phyloP scores from a whole-genome alignment of 2,113 vertebrate species.

The Peromyscus maniculatus region DNA sequence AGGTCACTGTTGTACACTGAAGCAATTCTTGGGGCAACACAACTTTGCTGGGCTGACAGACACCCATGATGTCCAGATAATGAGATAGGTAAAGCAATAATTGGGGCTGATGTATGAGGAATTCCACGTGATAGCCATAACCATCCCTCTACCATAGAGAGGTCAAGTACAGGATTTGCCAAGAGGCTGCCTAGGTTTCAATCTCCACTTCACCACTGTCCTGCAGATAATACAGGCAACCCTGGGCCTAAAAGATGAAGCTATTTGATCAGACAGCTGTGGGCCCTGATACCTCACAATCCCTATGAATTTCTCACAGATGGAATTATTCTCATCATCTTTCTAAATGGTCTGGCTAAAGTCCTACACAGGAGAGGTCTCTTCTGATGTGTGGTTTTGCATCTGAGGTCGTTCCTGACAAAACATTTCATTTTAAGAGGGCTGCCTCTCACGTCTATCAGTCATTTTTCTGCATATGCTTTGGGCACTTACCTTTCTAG shows the following conservation, averaged over 20 bases:
- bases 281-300: not conserved
- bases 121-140: not conserved
- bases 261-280: not conserved
- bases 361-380: constrained; percentile 42
- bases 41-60: not conserved
- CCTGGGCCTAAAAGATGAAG: not conserved
- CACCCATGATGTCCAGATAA: not conserved
- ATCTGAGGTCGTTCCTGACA: constrained; percentile 54
- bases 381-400: constrained; percentile 8
- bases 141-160: not conserved
- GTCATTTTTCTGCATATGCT: constrained; percentile 56
- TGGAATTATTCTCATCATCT: constrained; percentile 62
- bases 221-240: not conserved
- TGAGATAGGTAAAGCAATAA: not conserved
- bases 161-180: not conserved
- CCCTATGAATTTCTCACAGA: not conserved
- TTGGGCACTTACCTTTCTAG: constrained; percentile 63
- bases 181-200: not conserved
- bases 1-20: not conserved
- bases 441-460: constrained; percentile 63
- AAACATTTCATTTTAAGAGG: constrained; percentile 65
- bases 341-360: constrained; percentile 11
- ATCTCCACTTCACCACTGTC: not conserved
- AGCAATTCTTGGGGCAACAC: not conserved
- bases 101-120: not conserved